Percentiles rank a stretch among this genome's conserved stretches.
These are phyloP conservation scores for Prochilodus magdalenae DNA, from an alignment of 2,113 vertebrate species.

Conservation along the genomic window DNA sequence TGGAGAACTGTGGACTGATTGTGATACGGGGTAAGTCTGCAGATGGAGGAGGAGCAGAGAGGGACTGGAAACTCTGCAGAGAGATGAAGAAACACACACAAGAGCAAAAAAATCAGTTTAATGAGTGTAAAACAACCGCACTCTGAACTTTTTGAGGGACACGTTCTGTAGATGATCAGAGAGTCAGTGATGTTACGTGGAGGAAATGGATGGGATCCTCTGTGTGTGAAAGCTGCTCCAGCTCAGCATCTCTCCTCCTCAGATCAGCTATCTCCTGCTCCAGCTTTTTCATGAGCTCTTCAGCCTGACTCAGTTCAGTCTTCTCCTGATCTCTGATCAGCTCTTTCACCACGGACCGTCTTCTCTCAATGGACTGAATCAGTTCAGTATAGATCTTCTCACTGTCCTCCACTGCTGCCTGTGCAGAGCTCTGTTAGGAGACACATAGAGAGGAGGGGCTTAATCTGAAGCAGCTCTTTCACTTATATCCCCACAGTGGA, in stretches of 20 bases:
- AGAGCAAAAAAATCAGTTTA: too few species aligned
- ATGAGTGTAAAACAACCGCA: too few species aligned
- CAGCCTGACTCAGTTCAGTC: not conserved
- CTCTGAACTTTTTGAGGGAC: too few species aligned
- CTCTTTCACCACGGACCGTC: constrained; percentile 18
- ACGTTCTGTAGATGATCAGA: too few species aligned
- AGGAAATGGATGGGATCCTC: constrained; percentile 45
- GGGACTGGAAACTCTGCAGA: constrained; percentile 25
- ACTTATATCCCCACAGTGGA: too few species aligned
- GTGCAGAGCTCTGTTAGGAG: constrained; percentile 43
- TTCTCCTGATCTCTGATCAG: constrained; percentile 40
- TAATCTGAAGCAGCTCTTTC: not conserved
- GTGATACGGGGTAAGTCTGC: not conserved
- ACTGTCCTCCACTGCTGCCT: constrained; percentile 35
- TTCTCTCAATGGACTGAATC: constrained; percentile 34
- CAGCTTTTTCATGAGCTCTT: not conserved
- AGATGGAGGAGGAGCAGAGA: not conserved
- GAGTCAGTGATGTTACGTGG: constrained; percentile 7
- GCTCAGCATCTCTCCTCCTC: constrained; percentile 42
- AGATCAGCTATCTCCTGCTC: constrained; percentile 40
- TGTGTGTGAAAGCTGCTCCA: constrained; percentile 46
- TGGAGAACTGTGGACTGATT: not conserved
- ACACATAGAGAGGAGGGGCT: not conserved
- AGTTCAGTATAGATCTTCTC: constrained; percentile 43
- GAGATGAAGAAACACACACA: not conserved